Percentiles rank a stretch among this genome's conserved stretches.
Conservation (phyloP, 2,113 vertebrate species). For the Cichladusa arquata region DNA sequence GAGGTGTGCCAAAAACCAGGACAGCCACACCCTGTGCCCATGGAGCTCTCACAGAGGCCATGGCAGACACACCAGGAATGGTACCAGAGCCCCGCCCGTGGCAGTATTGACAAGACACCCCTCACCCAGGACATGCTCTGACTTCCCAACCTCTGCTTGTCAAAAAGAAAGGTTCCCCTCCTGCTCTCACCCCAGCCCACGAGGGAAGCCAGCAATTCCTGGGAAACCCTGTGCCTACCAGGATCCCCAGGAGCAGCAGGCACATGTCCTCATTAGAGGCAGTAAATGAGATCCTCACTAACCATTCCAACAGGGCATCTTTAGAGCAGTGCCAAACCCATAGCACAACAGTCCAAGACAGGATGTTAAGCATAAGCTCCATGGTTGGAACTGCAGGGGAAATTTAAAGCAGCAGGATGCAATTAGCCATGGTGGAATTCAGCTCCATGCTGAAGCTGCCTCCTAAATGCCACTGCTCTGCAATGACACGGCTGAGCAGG, state of each 20-base stretch:
- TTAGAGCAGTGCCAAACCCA: background rate
- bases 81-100: rapidly evolving
- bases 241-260: background rate
- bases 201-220: background rate
- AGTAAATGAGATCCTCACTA: background rate
- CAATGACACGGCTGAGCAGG: background rate
- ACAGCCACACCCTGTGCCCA: background rate
- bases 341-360: background rate
- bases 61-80: rapidly evolving
- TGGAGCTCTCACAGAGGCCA: background rate
- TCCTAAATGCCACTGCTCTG: conserved; percentile 19
- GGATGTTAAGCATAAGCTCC: conserved; percentile 7
- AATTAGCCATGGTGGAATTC: background rate
- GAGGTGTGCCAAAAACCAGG: background rate
- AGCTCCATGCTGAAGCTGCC: background rate
- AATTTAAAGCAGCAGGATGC: conserved; percentile 24
- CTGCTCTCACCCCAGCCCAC: background rate
- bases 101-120: background rate
- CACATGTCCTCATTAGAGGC: background rate
- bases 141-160: background rate
- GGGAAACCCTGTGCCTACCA: background rate
- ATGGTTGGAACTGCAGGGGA: background rate
- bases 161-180: background rate
- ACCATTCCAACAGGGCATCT: conserved; percentile 9
- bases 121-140: background rate